Percentiles rank a stretch among this genome's conserved stretches.
phyloP scores from a whole-genome alignment of 2,888 invertebrate species.

The Sacculina carcini region DNA sequence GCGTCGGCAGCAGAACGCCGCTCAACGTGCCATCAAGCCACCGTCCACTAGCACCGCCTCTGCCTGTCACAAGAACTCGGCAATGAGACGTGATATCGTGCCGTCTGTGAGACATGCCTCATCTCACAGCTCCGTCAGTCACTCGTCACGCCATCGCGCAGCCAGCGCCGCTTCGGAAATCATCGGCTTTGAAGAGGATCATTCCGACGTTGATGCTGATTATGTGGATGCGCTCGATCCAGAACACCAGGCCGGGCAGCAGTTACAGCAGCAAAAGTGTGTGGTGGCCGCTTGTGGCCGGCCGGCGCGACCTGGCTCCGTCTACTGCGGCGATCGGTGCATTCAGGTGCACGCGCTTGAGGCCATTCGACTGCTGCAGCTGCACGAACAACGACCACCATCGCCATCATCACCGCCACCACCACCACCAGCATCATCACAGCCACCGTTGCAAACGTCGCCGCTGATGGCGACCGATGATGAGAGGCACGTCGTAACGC shows the following conservation, averaged over 20 bases:
- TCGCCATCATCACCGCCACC: not conserved
- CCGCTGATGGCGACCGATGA: too few relatives aligned
- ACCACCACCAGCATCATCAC: not conserved
- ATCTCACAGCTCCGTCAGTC: too few relatives aligned
- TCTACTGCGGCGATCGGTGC: slow-evolving; percentile 70
- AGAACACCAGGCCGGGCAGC: not conserved
- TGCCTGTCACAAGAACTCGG: not conserved
- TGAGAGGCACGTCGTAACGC: too few relatives aligned
- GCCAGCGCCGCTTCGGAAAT: too few relatives aligned
- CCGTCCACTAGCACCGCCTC: not conserved
- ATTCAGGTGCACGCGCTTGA: slow-evolving; percentile 59
- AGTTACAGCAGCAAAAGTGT: slow-evolving; percentile 4
- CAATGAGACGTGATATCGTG: not conserved
- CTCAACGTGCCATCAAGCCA: not conserved
- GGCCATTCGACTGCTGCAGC: slow-evolving; percentile 17
- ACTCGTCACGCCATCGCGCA: too few relatives aligned
- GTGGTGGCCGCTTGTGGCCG: slow-evolving; percentile 20
- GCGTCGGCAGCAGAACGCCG: slow-evolving; percentile 15
- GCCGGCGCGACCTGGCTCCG: slow-evolving; percentile 44
- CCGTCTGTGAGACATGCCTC: too few relatives aligned
- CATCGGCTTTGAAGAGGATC: too few relatives aligned
- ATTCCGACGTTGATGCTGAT: too few relatives aligned
- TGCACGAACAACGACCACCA: slow-evolving; percentile 13
- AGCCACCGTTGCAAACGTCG: not conserved
- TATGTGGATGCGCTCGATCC: too few relatives aligned